These are phyloP conservation scores for Chelonus formosanus DNA, from an alignment of 2,888 invertebrate genomes.

Conservation along the genomic window DNA sequence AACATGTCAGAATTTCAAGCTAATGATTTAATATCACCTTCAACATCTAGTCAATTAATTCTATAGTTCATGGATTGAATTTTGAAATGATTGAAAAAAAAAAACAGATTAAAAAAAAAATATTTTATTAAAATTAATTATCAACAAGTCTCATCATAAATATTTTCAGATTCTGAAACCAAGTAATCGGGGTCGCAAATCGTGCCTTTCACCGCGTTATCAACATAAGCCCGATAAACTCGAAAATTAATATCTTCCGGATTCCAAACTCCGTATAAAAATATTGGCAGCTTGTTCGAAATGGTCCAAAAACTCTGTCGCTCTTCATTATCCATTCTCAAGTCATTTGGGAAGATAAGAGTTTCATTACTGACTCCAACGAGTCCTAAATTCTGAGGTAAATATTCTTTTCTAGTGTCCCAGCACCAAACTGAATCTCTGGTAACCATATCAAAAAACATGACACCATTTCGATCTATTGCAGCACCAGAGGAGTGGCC, in stretches of 20 bases:
- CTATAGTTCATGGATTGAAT: no score
- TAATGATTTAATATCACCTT: no score
- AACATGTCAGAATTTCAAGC: no score
- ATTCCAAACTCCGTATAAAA: conserved; percentile 73
- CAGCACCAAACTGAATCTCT: conserved; percentile 82
- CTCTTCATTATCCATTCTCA: conserved; percentile 77
- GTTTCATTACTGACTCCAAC: conserved; percentile 72
- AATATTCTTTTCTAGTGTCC: conserved; percentile 78
- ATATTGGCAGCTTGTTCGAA: conserved; percentile 79
- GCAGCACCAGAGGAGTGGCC: conserved; percentile 81
- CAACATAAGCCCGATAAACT: conserved; percentile 74
- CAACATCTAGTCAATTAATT: no score
- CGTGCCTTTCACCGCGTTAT: conserved; percentile 73
- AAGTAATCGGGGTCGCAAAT: conserved; percentile 74
- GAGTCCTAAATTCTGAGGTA: conserved; percentile 70
- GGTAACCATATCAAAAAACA: conserved; percentile 83
- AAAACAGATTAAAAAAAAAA: no score
- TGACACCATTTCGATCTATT: conserved; percentile 75
- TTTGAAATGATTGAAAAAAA: no score
- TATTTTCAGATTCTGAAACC: conserved; percentile 49
- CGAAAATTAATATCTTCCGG: conserved; percentile 77
- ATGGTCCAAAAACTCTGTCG: conserved; percentile 80
- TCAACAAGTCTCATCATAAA: conserved; percentile 56
- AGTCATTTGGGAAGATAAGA: conserved; percentile 82
- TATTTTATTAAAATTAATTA: background rate